Evolutionary conservation across 1,140 invertebrate genomes (phyloP).

Genomic region (Pantala flavescens): DNA sequence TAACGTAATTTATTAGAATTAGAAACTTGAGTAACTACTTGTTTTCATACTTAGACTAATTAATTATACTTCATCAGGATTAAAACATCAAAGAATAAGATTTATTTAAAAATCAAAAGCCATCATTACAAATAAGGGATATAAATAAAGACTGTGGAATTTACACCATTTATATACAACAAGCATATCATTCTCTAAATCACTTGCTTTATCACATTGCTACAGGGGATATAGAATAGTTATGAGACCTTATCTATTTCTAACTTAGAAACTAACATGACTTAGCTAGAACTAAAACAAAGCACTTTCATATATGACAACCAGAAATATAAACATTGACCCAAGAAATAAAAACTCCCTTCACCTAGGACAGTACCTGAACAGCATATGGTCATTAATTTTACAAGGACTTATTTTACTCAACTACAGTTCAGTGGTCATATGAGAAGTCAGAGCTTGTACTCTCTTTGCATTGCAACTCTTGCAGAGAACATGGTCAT

Average conservation of each 20-base stretch:
- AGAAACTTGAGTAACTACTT: no score
- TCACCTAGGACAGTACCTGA: neutral
- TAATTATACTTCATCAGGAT: neutral
- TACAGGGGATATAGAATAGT: neutral
- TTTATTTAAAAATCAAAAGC: neutral
- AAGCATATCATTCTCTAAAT: neutral
- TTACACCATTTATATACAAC: neutral
- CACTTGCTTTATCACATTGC: neutral
- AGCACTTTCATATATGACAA: neutral
- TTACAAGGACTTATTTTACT: neutral
- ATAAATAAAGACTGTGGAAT: neutral
- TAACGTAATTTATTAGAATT: no score
- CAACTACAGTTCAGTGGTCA: conserved; percentile 61
- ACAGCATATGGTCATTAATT: no score
- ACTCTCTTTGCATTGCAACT: conserved; percentile 91
- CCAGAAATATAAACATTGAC: neutral
- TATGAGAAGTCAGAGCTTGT: conserved; percentile 67
- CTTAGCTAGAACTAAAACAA: neutral
- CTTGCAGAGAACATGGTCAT: conserved; percentile 94
- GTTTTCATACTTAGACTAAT: no score
- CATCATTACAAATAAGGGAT: neutral
- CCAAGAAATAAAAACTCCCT: neutral
- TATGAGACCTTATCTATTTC: neutral
- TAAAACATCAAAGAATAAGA: conserved; percentile 6
- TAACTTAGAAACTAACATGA: neutral